Percentiles rank a stretch among this genome's conserved stretches.
phyloP scores from a whole-genome alignment of 2,888 invertebrate species.

The Apocheima hispidaria region DNA sequence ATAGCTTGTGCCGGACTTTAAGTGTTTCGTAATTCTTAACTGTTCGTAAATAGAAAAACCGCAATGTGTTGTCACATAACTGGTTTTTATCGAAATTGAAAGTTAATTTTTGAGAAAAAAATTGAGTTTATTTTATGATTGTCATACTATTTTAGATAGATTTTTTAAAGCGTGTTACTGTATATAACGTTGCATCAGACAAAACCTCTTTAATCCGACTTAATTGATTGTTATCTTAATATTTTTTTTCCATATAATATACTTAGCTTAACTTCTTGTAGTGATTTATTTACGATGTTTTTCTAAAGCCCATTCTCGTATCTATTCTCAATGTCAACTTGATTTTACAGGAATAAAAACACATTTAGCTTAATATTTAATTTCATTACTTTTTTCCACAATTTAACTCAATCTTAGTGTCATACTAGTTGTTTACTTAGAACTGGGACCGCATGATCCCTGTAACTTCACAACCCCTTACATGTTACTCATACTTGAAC shows the following conservation, averaged over 20 bases:
- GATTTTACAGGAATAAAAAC: background rate
- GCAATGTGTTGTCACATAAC: constrained; percentile 19
- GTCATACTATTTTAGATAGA: background rate
- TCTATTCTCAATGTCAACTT: background rate
- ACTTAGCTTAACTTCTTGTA: background rate
- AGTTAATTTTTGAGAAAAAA: constrained; percentile 18
- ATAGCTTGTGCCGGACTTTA: constrained; percentile 8
- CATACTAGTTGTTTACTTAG: too few relatives aligned
- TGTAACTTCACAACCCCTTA: too few relatives aligned
- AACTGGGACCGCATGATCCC: too few relatives aligned
- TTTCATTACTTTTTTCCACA: too few relatives aligned
- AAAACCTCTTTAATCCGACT: background rate
- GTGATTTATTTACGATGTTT: background rate
- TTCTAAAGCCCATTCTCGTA: background rate
- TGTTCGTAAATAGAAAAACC: constrained; percentile 29
- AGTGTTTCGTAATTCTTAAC: constrained; percentile 21
- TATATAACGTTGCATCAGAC: background rate
- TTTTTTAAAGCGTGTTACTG: background rate
- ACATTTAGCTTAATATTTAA: too few relatives aligned
- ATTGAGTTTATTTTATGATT: background rate
- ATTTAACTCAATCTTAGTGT: too few relatives aligned
- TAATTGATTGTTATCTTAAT: constrained; percentile 6
- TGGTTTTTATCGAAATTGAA: constrained; percentile 25
- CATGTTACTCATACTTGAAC: too few relatives aligned
- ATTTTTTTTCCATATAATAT: background rate